Conservation (phyloP, 92 coral and sea anemone genomes). For the Bergia puertoricense region DNA sequence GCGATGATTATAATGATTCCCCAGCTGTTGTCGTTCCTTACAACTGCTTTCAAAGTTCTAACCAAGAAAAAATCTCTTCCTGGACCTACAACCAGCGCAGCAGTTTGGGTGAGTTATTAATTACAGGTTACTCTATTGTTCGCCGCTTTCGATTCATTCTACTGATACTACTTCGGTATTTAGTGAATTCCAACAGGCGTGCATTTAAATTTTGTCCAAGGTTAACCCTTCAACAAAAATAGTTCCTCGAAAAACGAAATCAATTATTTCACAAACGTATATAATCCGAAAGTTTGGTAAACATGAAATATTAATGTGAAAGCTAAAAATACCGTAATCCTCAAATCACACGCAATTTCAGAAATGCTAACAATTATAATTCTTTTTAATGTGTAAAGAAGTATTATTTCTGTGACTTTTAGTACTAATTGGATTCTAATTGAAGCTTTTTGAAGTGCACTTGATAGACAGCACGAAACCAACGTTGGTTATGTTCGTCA, state of each 20-base stretch:
- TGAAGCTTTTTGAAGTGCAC: too few relatives aligned
- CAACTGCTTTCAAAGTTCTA: conserved; percentile 63
- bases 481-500: too few relatives aligned
- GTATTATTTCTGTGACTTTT: neutral
- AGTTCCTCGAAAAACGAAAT: neutral
- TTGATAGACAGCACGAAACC: too few relatives aligned
- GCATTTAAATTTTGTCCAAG: too few relatives aligned
- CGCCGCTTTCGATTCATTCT: neutral
- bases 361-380: too few relatives aligned
- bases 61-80: conserved; percentile 52
- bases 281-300: too few relatives aligned
- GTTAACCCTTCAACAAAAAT: too few relatives aligned
- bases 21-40: conserved; percentile 61
- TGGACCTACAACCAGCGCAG: conserved; percentile 80
- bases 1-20: conserved; percentile 81
- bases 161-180: neutral
- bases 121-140: neutral
- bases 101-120: conserved; percentile 65
- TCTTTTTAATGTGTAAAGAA: neutral
- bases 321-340: neutral
- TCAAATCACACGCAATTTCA: too few relatives aligned
- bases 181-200: neutral
- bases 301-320: too few relatives aligned
- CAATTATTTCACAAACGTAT: too few relatives aligned
- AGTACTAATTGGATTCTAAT: neutral